Evolutionary conservation across 2,113 vertebrate genomes (phyloP).

Genomic region (Hemichromis elongatus): DNA sequence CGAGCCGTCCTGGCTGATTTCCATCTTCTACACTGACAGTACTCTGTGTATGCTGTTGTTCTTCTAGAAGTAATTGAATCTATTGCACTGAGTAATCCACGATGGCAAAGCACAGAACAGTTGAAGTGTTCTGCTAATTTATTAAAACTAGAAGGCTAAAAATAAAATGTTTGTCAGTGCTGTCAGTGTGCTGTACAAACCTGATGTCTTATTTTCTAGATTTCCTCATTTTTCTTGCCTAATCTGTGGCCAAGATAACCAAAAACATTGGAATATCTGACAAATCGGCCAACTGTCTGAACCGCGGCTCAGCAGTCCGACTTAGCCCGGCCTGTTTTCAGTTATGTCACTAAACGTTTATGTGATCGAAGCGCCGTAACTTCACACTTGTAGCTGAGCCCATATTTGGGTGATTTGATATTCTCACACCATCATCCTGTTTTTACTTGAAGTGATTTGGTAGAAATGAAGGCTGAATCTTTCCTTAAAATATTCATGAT

Average conservation of each 20-base stretch:
- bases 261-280: background rate
- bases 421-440: background rate
- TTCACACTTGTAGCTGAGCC: background rate
- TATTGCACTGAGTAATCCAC: no score
- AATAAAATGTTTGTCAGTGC: background rate
- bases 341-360: background rate
- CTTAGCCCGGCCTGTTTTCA: background rate
- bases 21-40: no score
- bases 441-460: conserved; percentile 18
- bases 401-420: background rate
- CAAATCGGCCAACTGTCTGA: background rate
- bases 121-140: background rate
- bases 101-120: no score
- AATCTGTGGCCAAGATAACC: background rate
- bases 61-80: no score
- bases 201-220: background rate
- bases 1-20: no score
- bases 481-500: conserved; percentile 49
- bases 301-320: background rate
- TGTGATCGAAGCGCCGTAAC: background rate
- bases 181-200: background rate
- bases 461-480: conserved; percentile 28
- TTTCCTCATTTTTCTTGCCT: background rate
- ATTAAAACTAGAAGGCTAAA: background rate
- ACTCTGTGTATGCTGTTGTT: no score